phyloP scores from a whole-genome alignment of 2,888 invertebrate species.

The Rhagophthalmus giganteus region DNA sequence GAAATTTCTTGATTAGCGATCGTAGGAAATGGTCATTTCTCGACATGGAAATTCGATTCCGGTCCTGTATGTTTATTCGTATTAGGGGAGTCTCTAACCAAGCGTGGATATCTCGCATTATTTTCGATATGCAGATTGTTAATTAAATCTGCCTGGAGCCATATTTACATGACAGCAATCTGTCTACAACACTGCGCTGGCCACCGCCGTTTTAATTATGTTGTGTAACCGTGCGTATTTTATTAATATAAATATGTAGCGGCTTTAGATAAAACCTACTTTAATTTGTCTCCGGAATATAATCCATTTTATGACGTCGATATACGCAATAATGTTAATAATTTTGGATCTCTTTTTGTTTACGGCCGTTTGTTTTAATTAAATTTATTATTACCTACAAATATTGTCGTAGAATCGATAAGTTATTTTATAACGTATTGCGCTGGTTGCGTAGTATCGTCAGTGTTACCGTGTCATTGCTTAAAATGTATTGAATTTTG shows the following conservation, averaged over 20 bases:
- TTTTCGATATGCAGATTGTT: conserved; percentile 58
- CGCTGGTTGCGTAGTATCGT: too few relatives aligned
- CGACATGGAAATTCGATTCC: conserved; percentile 14
- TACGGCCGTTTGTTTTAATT: too few relatives aligned
- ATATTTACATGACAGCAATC: conserved; percentile 58
- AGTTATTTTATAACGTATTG: too few relatives aligned
- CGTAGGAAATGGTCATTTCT: too few relatives aligned
- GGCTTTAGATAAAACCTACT: conserved; percentile 20
- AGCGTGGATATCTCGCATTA: conserved; percentile 53
- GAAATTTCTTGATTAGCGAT: too few relatives aligned
- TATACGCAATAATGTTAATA: too few relatives aligned
- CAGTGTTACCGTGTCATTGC: too few relatives aligned
- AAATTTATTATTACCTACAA: too few relatives aligned
- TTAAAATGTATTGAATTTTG: too few relatives aligned
- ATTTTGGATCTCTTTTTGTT: too few relatives aligned
- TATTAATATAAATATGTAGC: conserved; percentile 53
- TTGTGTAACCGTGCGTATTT: conserved; percentile 55
- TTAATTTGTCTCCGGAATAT: conserved; percentile 4
- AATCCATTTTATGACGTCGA: not conserved
- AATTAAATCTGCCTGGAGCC: conserved; percentile 56
- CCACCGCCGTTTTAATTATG: conserved; percentile 53
- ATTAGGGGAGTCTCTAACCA: conserved; percentile 48
- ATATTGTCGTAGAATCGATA: too few relatives aligned
- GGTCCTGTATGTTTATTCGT: conserved; percentile 38
- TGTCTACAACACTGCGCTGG: conserved; percentile 52